Evolutionary conservation across 2,888 invertebrate species (phyloP), one percentile per base, ranked within the genome.

Genomic region (Netelia inedita): DNA sequence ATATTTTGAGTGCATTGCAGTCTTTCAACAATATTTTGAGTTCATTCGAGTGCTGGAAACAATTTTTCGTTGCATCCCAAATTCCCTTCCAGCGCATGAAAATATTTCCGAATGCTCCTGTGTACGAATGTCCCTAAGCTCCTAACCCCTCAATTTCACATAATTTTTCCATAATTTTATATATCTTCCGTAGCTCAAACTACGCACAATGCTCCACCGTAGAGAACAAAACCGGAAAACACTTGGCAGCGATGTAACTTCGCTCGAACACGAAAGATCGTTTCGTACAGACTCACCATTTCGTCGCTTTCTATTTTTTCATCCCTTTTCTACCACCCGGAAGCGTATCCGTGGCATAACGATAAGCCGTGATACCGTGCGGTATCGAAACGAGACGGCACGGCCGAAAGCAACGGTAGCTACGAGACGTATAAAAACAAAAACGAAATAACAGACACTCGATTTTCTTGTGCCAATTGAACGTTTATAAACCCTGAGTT

Each of bases 381-480:
- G 43, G 74, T 61, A 74, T 61, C 19, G 43, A 21, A 71, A 35
- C 55, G 55, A 8, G 19, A 55, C 9, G 14, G 19, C 35, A 14
- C 14, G 46, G 3, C 14, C 57, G 43, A 16, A 55, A 74, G 41
- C 21, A 76, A 71, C 76, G 61, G 71, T 61, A 76, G 71, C 65
- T 28, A 11, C 16, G 69, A 35, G 53, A 55, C 53, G n/a, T 50
- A 46, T 73, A 65, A 57, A 55, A 23, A 46, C 35, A 66, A 19
- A 19, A 19, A 66, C 6, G 28, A 23, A 10, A 11, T 11, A 46
- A 21, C 10, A 71, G 28, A 76, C n/a, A 16, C 43, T 80, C 55
- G 74, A 81, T 71, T 81, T 87, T 86, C 75, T 85, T 86, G 76
- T 76, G 66, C 73, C 76, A 63, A 81, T 86, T 79, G 76, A 73